Evolutionary conservation across 2,113 vertebrate species (phyloP), one percentile per base, ranked within the genome.

Genomic region (Aspidoscelis tigris): DNA sequence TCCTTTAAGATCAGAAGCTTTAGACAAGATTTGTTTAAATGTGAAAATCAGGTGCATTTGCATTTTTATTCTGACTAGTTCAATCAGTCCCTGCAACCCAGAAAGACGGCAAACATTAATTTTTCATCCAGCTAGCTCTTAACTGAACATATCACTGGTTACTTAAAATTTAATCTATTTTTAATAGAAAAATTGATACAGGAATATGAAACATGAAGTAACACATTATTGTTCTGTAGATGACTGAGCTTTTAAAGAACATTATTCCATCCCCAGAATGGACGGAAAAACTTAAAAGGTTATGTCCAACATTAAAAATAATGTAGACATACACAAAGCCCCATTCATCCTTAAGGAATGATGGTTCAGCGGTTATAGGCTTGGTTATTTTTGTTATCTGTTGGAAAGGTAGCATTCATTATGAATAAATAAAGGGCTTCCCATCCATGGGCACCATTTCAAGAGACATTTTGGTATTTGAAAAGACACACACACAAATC

Each of bases 181-280:
- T 96, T 96, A 95, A 95, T 95, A 95, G 94, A 96, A 96, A 96
- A 96, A 94, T 93, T 93, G 93, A 95, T 95, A 92, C 87, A 91
- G 71, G 89, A 95, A 93, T 93, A 92, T 93, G 92, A 95, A 96
- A 92, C 82, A 93, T 88, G 91, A 94, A 93, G 86, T 85, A 91
- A 91, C 80, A 90, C 76, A 77, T 90, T 88, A 83, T 91, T 92
- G 83, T 92, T 91, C 85, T 83, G 89, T 83, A 92, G 91, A 91
- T 92, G 88, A 90, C 89, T 93, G 94, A 93, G 94, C 94, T 95
- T 95, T 95, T 93, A 94, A 93, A 95, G 91, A 93, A 91, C 78
- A 94, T 88, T 73, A 90, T 44, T 92, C 85, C 87, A 95, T 92
- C 87, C 93, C 94, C 83, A 88, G 94, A 95, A 93, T 66, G 71